Base-by-base conservation (phyloP, 2,797 vertebrate genomes). In the Buceros bicornis region DNA sequence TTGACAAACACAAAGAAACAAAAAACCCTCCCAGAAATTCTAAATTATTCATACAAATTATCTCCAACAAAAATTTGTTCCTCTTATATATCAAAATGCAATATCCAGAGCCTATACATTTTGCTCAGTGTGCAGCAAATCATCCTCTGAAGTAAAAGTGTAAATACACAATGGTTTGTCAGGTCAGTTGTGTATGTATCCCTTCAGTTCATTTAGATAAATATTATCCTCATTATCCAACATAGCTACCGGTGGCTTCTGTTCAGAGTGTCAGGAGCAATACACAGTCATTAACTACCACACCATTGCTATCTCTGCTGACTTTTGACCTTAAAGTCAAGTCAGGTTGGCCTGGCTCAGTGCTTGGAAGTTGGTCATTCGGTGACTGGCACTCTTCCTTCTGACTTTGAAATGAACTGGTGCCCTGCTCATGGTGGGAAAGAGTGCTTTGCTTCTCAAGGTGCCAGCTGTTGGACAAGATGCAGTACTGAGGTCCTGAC, bases 1-100 rank as follows among this genome's bases (percentile, higher is more conserved):
- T 79, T 96, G 78, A 95, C 42, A 96, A 92, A 65, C 13, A 8
- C 11, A 85, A 54, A 58, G 42, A 72, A 93, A 77, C 21, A 61
- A 80, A 93, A 88, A 35, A 21, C 1, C 5, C 18, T 60, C 18
- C 17, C 43, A n/a, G 22, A 78, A 91, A 71, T 47, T 53, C 42
- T 72, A n/a, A 88, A 80, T 82, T 87, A 89, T 87, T 80, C 54
- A 54, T 58, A 47, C 26, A 76, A 81, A 76, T 45, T 82, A 62
- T 28, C 21, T 76, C 43, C 82, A 51, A 76, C 47, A 62, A 87
- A 88, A 84, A 37, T 16, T 47, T 90, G 37, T 42, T 61, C 33
- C 45, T 60, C 73, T 53, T n/a, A 84, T 57, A 73, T 8, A 70
- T 25, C 83, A 80, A 87, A 80, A 84, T 47, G 33, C n/a, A 80